These are phyloP conservation scores for Hyperoodon ampullatus DNA, from an alignment of 2,113 vertebrate genomes.

Conservation along the genomic window DNA sequence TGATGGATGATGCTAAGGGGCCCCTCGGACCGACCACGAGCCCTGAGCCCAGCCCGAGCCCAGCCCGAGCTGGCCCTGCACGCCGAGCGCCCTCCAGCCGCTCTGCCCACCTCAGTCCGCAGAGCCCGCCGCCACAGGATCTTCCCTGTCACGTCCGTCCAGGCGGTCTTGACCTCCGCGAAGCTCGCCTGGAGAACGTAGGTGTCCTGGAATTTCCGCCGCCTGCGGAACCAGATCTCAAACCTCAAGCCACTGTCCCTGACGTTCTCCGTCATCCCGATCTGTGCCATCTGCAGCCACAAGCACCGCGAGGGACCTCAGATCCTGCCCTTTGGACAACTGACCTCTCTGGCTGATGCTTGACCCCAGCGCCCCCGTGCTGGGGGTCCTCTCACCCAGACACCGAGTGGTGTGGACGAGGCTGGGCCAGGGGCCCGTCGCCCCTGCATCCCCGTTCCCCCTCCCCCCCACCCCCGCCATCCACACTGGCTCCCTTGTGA, in stretches of 20 bases:
- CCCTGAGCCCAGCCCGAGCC: background rate
- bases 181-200: slow-evolving; percentile 90
- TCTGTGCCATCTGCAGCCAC: slow-evolving; percentile 87
- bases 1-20: background rate
- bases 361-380: background rate
- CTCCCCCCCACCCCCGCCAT: too few species aligned
- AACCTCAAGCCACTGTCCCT: slow-evolving; percentile 91
- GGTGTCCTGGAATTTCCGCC: slow-evolving; percentile 89
- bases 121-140: slow-evolving; percentile 93
- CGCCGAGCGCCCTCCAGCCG: accelerated
- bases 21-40: background rate
- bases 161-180: slow-evolving; percentile 86
- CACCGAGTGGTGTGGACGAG: background rate
- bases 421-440: background rate
- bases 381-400: background rate
- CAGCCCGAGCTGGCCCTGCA: too few species aligned
- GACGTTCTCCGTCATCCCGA: slow-evolving; percentile 91
- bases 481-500: background rate
- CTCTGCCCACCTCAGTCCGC: slow-evolving; percentile 86
- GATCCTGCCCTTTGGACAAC: background rate
- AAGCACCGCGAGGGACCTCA: background rate
- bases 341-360: background rate
- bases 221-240: slow-evolving; percentile 92
- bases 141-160: slow-evolving; percentile 89
- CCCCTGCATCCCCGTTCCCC: too few species aligned